Base-by-base conservation (phyloP, 2,888 invertebrate genomes). In the Catocala nupta region DNA sequence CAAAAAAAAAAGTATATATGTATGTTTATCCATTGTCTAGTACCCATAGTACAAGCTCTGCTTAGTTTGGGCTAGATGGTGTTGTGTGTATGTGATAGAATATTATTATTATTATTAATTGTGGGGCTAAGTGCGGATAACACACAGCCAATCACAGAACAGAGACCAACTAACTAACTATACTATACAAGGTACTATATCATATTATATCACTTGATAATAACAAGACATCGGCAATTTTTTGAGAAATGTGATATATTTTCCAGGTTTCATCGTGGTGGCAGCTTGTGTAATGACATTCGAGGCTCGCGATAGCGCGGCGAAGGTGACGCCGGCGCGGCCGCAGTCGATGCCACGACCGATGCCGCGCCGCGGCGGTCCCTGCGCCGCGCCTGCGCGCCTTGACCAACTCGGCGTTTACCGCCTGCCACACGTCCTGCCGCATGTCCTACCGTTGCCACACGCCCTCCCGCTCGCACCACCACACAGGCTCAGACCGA, bases 261-360 rank as follows among this genome's bases (percentile, higher is more conserved):
- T 51, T 70, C 70, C 12, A 97, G 97, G 98, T 45, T 99, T 99
- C 88, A 98, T 99, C 75, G 98, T 99, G 47, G 99, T 99, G 25
- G 98, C 99, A 39, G 98, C 99, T 0, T 99, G 99, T 85, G 99
- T 99, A 57, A 98, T 99, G 97, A 99, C 99, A n/a, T 98, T 99
- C 85, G 99, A 99, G 86, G 98, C 98, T 0, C 96, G 99, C 4
- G 99, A 99, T 90, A 98, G 98, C 68, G 98, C 99, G 0, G 98
- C 98, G 0, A 93, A 93, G 63, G 98, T 99, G 57, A 97, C 98
- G 12, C 98, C 98, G 0, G 97, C 98, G 42, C 95, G 95, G 78
- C 85, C 94, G 68, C 93, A 93, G 59, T 87, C 95, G 52, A 84
- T 95, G 66, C 94, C 95, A 6, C 94, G 95, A 9, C 95, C 95